Percentiles rank a stretch among this genome's conserved stretches.
phyloP scores from a whole-genome alignment of 2,797 vertebrate species.

The Pseudomugil tenellus region DNA sequence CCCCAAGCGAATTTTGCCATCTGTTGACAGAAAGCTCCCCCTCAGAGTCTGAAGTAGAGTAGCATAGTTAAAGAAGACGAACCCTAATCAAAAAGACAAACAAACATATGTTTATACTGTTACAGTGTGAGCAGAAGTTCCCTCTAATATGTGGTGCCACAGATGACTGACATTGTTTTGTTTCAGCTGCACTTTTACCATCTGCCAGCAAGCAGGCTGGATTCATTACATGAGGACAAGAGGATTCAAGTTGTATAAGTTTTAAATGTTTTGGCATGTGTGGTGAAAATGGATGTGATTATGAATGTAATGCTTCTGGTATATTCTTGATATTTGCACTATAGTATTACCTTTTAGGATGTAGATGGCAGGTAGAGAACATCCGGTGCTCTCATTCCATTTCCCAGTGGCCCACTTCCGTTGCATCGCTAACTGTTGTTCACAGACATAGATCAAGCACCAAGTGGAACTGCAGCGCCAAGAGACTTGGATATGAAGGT shows the following conservation, averaged over 20 bases:
- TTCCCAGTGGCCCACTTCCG: constrained; percentile 42
- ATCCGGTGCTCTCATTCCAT: constrained; percentile 37
- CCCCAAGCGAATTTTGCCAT: constrained; percentile 75
- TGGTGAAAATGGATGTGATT: constrained; percentile 46
- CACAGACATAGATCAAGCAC: constrained; percentile 84
- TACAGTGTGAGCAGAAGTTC: constrained; percentile 75
- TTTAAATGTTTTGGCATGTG: constrained; percentile 36
- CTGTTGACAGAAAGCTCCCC: constrained; percentile 69
- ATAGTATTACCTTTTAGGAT: constrained; percentile 88
- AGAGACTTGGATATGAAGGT: constrained; percentile 42
- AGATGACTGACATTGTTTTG: constrained; percentile 88
- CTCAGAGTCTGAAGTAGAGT: constrained; percentile 66
- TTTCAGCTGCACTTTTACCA: constrained; percentile 85
- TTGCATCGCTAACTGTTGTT: constrained; percentile 60
- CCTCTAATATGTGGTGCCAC: constrained; percentile 83
- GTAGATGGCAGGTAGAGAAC: constrained; percentile 74
- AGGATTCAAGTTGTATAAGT: constrained; percentile 52
- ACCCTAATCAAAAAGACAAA: constrained; percentile 78
- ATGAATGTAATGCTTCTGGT: constrained; percentile 52
- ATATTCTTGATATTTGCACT: constrained; percentile 83
- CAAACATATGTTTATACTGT: constrained; percentile 82
- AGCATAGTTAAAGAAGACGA: constrained; percentile 68
- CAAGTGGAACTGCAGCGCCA: constrained; percentile 57
- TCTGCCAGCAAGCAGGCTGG: constrained; percentile 85
- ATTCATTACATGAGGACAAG: constrained; percentile 86